phyloP scores from a whole-genome alignment of 2,113 vertebrate genomes.

The rat (Rattus norvegicus) region DNA sequence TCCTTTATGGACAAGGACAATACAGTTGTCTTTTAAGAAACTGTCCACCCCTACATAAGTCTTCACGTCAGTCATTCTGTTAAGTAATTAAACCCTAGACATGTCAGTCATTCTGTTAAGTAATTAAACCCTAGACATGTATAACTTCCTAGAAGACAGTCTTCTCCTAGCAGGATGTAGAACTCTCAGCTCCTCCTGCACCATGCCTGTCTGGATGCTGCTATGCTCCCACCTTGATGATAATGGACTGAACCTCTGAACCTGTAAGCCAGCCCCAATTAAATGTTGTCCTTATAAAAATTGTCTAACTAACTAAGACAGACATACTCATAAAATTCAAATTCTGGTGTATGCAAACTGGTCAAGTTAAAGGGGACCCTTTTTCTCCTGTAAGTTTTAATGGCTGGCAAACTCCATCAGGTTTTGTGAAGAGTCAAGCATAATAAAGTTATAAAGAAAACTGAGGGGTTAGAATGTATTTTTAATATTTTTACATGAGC shows the following conservation, averaged over 20 bases:
- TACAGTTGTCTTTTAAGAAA: neutral
- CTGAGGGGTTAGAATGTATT: neutral
- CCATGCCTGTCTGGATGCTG: no score
- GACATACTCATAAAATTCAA: neutral
- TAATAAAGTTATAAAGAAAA: neutral
- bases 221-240: no score
- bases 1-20: neutral
- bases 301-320: no score
- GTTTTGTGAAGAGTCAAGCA: neutral
- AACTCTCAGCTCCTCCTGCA: no score
- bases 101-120: neutral
- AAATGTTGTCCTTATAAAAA: no score
- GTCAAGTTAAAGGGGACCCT: neutral
- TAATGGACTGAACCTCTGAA: no score
- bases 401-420: neutral
- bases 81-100: neutral
- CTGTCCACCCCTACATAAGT: neutral
- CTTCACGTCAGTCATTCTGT: neutral
- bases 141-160: neutral
- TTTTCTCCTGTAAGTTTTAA: neutral
- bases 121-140: neutral
- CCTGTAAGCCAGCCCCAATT: no score
- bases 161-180: no score
- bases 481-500: neutral
- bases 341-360: neutral